Base-by-base conservation (phyloP, 1,140 invertebrate genomes). In the Eriosoma lanigerum region DNA sequence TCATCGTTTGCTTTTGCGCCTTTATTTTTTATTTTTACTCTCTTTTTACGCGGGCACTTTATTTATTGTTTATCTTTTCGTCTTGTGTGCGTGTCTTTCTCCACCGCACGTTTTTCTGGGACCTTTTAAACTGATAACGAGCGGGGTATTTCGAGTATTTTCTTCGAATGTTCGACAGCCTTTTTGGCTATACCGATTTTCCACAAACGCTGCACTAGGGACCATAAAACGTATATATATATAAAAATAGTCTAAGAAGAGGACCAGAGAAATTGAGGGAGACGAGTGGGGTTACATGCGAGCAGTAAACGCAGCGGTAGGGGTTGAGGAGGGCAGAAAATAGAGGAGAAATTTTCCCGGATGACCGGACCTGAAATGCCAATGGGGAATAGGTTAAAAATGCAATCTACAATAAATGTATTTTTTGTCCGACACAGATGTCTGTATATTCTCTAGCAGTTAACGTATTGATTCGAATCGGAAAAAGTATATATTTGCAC, bases 11-110 rank as follows among this genome's bases (percentile, higher is more conserved):
- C 52, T 58, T 19, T 56, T 75, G 50, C 29, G 29, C 19, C 17
- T n/a, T 72, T 50, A 26, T 72, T 72, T 50, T 72, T 29, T 38
- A 38, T 38, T 38, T 38, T 38, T 38, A 38, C 32, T 32, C 46
- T 52, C 17, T 68, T 46, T 68, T 62, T 62, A 70, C 48, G 29
- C 19, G n/a, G 12, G 5, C 52, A 15, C 52, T 76, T 38, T 76
- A 60, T 76, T 76, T 76, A 76, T 76, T 76, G 73, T 76, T 76
- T 76, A 76, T 76, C 32, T 76, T 76, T 29, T 73, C 44, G 44
- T 48, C 66, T 68, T 68, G 70, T 21, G n/a, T n/a, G n/a, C n/a
- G n/a, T n/a, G 24, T 26, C n/a, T 17, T 44, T 13, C n/a, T 5
- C 3, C 52, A 5, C 2, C 6, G 12, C 26, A 12, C 19, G n/a